Evolutionary conservation across 2,888 invertebrate species (phyloP).

Genomic region (Elmis aenea): DNA sequence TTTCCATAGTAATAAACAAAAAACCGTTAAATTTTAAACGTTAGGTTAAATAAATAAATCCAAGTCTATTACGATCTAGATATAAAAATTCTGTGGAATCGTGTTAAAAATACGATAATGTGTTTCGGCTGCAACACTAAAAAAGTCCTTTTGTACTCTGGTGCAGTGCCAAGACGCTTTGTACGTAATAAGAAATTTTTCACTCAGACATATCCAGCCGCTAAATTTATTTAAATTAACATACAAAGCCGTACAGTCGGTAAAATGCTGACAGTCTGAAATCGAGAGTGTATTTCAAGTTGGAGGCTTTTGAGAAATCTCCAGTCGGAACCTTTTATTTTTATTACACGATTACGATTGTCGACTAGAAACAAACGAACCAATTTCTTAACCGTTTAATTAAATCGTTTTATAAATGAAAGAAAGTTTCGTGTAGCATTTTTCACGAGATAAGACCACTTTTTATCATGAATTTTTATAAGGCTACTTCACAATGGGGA

Average conservation of each 20-base stretch:
- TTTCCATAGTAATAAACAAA: too few species aligned
- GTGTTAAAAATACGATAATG: too few species aligned
- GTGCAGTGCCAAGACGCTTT: too few species aligned
- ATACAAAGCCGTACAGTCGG: slow-evolving; percentile 22
- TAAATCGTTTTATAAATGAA: slow-evolving; percentile 26
- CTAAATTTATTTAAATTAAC: slow-evolving; percentile 22
- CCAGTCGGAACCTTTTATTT: slow-evolving; percentile 24
- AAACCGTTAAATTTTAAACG: too few species aligned
- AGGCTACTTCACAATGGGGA: too few species aligned
- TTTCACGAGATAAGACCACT: too few species aligned
- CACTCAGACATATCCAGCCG: background rate
- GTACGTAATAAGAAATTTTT: background rate
- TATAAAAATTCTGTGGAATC: too few species aligned
- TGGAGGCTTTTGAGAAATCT: slow-evolving; percentile 11
- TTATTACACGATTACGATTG: slow-evolving; percentile 30
- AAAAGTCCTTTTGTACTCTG: too few species aligned
- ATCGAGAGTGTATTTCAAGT: slow-evolving; percentile 23
- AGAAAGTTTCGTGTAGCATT: background rate
- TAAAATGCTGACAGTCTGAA: slow-evolving; percentile 19
- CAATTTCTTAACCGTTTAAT: slow-evolving; percentile 28
- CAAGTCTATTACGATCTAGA: too few species aligned
- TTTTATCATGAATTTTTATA: too few species aligned
- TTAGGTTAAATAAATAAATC: too few species aligned
- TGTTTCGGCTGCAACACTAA: too few species aligned
- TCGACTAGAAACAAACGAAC: slow-evolving; percentile 26